Conservation (phyloP, 2,113 vertebrate genomes). For the Condylura cristata region DNA sequence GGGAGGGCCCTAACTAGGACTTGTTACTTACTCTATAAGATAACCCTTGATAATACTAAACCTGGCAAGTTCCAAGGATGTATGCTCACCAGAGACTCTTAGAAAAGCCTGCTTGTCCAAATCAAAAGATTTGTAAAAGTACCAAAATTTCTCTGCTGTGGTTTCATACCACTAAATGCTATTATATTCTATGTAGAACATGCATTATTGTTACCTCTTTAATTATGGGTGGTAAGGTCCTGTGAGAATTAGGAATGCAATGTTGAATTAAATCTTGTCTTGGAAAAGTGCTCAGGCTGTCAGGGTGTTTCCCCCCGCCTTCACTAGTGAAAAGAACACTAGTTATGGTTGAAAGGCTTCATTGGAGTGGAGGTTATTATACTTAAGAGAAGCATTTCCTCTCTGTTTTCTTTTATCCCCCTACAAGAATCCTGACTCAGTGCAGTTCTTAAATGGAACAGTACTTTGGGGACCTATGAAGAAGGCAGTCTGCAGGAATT, state of each 20-base stretch:
- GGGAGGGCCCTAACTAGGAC: too few species aligned
- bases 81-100: neutral
- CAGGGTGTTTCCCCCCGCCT: neutral
- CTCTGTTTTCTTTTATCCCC: constrained; percentile 53
- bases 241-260: neutral
- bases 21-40: too few species aligned
- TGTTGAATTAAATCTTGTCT: neutral
- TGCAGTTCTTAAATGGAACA: constrained; percentile 68
- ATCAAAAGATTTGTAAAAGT: neutral
- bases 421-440: constrained; percentile 59
- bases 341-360: constrained; percentile 52
- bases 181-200: neutral
- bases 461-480: constrained; percentile 62
- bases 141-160: neutral
- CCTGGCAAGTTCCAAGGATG: neutral
- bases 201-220: neutral
- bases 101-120: neutral
- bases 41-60: neutral
- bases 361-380: constrained; percentile 62
- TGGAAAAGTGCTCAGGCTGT: neutral
- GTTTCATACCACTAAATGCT: neutral
- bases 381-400: constrained; percentile 58
- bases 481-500: constrained; percentile 32
- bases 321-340: constrained; percentile 15
- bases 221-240: constrained; percentile 4